These are phyloP conservation scores for Lepus townsendii DNA, from an alignment of 2,797 vertebrate genomes.

Conservation along the genomic window DNA sequence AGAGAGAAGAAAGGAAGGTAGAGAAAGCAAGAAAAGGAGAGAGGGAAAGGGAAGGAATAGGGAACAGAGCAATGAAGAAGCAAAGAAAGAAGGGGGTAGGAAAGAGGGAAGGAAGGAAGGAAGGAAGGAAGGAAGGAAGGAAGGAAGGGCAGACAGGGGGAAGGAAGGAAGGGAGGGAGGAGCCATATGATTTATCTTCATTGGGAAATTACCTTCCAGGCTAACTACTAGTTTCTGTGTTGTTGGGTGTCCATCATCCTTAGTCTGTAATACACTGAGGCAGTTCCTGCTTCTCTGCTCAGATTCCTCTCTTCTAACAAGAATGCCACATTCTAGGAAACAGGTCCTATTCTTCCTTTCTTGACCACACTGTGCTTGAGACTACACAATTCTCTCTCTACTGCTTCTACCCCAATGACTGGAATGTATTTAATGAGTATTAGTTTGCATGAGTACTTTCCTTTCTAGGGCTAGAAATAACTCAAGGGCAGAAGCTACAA, in stretches of 20 bases:
- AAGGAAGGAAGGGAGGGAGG: neutral
- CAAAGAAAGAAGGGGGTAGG: too few species aligned
- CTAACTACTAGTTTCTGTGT: neutral
- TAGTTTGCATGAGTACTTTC: neutral
- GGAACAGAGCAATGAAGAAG: neutral
- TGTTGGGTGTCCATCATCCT: neutral
- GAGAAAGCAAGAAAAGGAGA: neutral
- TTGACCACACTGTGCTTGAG: neutral
- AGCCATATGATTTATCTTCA: neutral
- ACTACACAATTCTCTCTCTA: neutral
- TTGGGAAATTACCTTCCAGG: neutral
- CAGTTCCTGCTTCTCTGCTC: neutral
- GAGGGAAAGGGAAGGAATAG: rapidly evolving
- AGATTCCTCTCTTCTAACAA: neutral
- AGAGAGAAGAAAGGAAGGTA: neutral
- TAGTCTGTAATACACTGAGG: neutral
- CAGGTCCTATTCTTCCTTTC: neutral
- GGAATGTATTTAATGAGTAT: neutral
- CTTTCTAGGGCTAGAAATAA: neutral
- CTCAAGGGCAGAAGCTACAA: neutral
- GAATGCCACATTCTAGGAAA: neutral
- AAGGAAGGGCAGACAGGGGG: neutral
- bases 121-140: too few species aligned
- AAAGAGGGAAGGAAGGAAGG: too few species aligned
- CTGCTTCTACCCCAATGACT: neutral